These are phyloP conservation scores for Pelmatolapia mariae DNA, from an alignment of 2,113 vertebrate species.

Conservation along the genomic window DNA sequence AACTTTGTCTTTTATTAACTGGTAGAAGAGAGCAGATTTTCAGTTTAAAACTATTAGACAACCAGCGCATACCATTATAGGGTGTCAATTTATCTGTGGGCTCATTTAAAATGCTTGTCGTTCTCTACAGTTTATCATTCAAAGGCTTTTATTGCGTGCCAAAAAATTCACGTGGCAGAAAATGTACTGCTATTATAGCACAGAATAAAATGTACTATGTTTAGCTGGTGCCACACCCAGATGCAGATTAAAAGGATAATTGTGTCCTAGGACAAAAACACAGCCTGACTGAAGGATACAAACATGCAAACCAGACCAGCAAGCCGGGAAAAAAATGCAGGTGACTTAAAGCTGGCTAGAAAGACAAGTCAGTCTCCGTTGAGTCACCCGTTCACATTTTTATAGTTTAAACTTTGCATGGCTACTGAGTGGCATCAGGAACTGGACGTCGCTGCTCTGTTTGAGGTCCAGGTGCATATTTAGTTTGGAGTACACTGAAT, in stretches of 20 bases:
- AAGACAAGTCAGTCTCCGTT: neutral
- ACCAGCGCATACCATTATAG: neutral
- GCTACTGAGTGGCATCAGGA: neutral
- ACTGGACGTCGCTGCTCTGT: neutral
- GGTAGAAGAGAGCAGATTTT: neutral
- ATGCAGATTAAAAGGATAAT: neutral
- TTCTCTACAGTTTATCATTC: neutral
- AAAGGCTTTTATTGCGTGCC: neutral
- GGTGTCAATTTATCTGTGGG: neutral
- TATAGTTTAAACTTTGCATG: neutral
- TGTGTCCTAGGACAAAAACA: neutral
- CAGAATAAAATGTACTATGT: neutral
- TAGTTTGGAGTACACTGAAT: neutral
- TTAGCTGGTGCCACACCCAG: neutral
- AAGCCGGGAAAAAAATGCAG: neutral
- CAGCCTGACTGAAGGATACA: neutral
- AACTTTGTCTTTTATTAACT: slow-evolving; percentile 3
- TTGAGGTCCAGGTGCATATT: neutral
- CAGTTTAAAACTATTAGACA: neutral
- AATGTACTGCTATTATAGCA: neutral
- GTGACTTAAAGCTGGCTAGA: neutral
- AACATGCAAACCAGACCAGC: neutral
- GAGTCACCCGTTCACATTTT: neutral
- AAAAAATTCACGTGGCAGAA: neutral
- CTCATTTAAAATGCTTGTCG: neutral